Evolutionary conservation across 2,797 vertebrate genomes (phyloP), one percentile per base, ranked within the genome.

Genomic region (Anguilla obscura): DNA sequence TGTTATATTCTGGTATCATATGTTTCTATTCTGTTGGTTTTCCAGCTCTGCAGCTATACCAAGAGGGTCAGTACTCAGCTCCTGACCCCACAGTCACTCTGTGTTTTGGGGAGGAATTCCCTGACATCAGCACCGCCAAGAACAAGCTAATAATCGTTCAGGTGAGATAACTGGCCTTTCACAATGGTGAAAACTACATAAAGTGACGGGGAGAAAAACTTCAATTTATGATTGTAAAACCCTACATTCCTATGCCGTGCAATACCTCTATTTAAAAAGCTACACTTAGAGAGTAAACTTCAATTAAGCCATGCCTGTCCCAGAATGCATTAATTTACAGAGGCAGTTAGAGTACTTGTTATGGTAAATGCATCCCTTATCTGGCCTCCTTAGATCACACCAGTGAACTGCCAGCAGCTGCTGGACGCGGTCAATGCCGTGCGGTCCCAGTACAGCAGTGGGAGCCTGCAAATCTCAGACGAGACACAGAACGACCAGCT

Each of bases 41-140:
- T 92, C 24, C 92, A 99, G 99, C 97, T 52, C 91, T 99, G 50
- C 98, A 98, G 91, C 93, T 98, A 16, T 98, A 96, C 92, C 97
- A 98, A 86, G 96, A 96, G 71, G 96, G 92, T 90, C 98, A 98
- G 92, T 94, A 95, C 89, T 94, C 96, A 24, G 94, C 97, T 58
- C 98, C 98, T 0, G 97, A 99, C 66, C 95, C 97, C 85, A 96
- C 95, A 6, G 96, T 98, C 71, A 96, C 95, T 48, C 94, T 99
- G 88, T 99, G 99, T 93, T 99, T 99, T 0, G 99, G 98, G 86
- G 99, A 99, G 87, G 99, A 99, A 90, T 98, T 99, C 87, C 97
- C 95, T 0, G 98, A 99, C 0, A 89, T 95, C 0, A 94, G 91
- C 33, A 96, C 94, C 0, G 93, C 97, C 89, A 97, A 97, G 90